These are phyloP conservation scores for Caiman crocodilus DNA, from an alignment of 2,797 vertebrate genomes.

Conservation along the genomic window DNA sequence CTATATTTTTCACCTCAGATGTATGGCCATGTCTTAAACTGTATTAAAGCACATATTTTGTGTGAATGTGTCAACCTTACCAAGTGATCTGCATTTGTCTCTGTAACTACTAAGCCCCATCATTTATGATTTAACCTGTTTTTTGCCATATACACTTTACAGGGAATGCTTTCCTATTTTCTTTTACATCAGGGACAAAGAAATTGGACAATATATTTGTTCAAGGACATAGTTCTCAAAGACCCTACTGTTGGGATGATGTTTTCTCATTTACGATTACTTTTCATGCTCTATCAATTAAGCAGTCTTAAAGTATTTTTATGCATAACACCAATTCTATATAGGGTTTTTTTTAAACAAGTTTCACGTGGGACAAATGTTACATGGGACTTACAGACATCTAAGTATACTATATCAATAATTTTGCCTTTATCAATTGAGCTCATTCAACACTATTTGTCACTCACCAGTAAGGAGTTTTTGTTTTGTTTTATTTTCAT, in stretches of 20 bases:
- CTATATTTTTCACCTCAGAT: not conserved
- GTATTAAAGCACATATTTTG: not conserved
- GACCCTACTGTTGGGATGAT: not conserved
- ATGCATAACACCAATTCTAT: not conserved
- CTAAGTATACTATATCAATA: not conserved
- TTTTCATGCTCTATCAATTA: not conserved
- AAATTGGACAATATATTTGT: not conserved
- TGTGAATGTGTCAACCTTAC: not conserved
- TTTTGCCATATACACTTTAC: not conserved
- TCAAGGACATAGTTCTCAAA: not conserved
- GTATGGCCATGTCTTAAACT: not conserved
- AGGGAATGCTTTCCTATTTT: not conserved
- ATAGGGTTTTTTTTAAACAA: not conserved
- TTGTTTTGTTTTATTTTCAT: not conserved
- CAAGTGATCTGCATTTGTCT: rapidly evolving
- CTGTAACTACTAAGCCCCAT: not conserved
- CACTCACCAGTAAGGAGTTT: not conserved
- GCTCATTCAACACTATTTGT: not conserved
- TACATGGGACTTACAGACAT: not conserved
- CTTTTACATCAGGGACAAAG: not conserved
- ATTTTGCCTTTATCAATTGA: not conserved
- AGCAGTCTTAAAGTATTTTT: not conserved
- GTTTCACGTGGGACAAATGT: not conserved
- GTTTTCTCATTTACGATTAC: not conserved
- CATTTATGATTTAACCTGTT: not conserved